phyloP scores from a whole-genome alignment of 2,797 vertebrate species.

The Eremophila alpestris region DNA sequence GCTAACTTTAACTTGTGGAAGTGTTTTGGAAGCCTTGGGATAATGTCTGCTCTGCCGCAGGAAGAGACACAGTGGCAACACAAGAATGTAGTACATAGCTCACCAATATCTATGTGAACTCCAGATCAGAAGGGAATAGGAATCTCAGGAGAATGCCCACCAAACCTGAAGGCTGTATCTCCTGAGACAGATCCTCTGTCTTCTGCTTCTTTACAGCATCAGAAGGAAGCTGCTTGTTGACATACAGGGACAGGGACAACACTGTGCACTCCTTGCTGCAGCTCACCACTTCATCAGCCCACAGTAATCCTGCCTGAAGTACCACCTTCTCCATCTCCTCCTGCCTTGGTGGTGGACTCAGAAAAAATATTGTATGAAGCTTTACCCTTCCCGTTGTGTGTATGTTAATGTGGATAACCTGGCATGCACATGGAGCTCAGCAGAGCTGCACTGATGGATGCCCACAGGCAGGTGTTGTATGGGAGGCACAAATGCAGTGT shows the following conservation, averaged over 20 bases:
- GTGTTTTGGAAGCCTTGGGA: not conserved
- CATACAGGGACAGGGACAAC: not conserved
- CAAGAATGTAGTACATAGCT: not conserved
- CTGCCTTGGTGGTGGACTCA: not conserved
- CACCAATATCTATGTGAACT: not conserved
- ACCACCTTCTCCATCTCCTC: not conserved
- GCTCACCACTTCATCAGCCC: not conserved
- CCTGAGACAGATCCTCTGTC: not conserved
- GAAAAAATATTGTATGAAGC: not conserved
- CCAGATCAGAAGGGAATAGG: not conserved
- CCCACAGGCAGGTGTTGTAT: not conserved
- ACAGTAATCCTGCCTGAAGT: not conserved
- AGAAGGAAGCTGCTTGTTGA: not conserved
- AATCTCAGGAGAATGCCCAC: not conserved
- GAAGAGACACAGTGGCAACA: not conserved
- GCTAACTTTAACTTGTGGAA: not conserved
- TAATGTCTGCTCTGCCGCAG: not conserved
- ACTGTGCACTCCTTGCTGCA: not conserved
- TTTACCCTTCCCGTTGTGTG: not conserved
- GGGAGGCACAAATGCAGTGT: not conserved
- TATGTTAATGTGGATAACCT: not conserved
- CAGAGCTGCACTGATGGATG: not conserved
- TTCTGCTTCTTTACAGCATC: not conserved
- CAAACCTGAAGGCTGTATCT: not conserved
- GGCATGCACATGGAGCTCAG: not conserved